These are phyloP conservation scores for Thera britannica DNA, from an alignment of 2,888 invertebrate genomes.

Conservation along the genomic window DNA sequence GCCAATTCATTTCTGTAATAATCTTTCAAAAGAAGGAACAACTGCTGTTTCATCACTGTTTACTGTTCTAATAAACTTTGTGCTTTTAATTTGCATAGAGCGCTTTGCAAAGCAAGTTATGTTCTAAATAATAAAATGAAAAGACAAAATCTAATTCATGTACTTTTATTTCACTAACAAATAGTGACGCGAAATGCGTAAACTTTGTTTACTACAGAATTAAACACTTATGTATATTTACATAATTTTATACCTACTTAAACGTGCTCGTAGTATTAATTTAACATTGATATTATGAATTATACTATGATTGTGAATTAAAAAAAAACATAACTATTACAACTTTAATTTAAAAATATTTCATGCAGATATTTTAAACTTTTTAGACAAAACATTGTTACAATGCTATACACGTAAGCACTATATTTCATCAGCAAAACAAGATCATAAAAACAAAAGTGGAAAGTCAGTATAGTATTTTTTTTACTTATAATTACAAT, in stretches of 20 bases:
- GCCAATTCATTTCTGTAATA: no score
- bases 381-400: not conserved
- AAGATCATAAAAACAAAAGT: not conserved
- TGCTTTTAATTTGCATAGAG: no score
- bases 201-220: conserved; percentile 32
- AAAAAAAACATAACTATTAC: not conserved
- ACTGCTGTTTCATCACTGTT: no score
- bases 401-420: not conserved
- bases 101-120: no score
- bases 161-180: conserved; percentile 23
- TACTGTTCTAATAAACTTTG: no score
- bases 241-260: conserved; percentile 17
- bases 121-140: not conserved
- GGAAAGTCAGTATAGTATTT: conserved; percentile 1
- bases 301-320: not conserved
- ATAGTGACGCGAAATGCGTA: conserved; percentile 29
- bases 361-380: not conserved
- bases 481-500: not conserved
- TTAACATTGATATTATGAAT: conserved; percentile 8
- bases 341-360: not conserved
- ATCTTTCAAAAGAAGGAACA: no score
- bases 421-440: not conserved
- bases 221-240: conserved; percentile 27
- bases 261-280: conserved; percentile 15
- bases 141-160: conserved; percentile 8